phyloP scores from a whole-genome alignment of 2,888 invertebrate genomes.

The Lottia scabra region DNA sequence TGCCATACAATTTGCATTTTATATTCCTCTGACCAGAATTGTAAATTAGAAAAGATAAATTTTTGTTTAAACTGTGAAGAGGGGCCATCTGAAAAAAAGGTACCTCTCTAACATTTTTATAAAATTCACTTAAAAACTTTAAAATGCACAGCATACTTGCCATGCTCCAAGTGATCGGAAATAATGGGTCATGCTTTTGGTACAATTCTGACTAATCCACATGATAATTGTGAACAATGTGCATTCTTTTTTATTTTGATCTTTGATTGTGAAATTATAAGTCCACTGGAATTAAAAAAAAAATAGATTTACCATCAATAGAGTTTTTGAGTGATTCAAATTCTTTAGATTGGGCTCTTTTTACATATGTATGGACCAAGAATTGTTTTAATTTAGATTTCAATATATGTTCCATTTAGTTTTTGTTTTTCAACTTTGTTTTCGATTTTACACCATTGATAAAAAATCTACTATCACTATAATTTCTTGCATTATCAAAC shows the following conservation, averaged over 20 bases:
- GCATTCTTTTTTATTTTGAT: background rate
- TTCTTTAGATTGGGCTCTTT: background rate
- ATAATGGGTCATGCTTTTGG: background rate
- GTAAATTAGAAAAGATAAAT: background rate
- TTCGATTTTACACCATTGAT: background rate
- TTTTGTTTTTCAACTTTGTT: background rate
- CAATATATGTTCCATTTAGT: background rate
- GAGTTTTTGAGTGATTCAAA: background rate
- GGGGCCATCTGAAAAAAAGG: conserved; percentile 1
- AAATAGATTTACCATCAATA: background rate
- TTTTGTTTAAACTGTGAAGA: conserved; percentile 3
- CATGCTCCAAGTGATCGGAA: background rate
- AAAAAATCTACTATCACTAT: background rate
- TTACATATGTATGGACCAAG: background rate
- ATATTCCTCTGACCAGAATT: background rate
- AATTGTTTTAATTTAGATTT: no score
- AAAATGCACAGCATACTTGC: background rate
- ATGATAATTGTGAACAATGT: background rate
- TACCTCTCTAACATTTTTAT: background rate
- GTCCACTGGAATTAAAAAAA: background rate
- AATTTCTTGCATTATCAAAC: no score
- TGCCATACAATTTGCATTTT: background rate
- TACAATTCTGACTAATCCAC: background rate
- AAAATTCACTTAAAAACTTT: no score
- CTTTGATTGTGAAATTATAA: background rate